Evolutionary conservation across 30 jellyfish, hydroid and myxozoan genomes (phyloP), one percentile per base, ranked within the genome.

Genomic region (Pseudorhiza aurosa): DNA sequence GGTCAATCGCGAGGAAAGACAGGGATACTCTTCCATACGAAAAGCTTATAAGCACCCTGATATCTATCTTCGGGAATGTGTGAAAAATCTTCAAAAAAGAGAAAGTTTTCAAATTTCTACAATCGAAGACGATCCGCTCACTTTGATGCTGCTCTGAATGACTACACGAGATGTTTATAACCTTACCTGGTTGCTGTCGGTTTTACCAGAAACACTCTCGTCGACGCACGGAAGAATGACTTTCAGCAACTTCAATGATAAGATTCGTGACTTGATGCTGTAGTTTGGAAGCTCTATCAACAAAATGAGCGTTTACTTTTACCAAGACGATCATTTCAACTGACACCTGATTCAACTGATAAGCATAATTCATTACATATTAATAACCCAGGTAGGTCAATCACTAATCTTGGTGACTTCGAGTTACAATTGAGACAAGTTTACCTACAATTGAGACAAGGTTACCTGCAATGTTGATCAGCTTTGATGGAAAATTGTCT

Each of bases 161-260:
- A n/a, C n/a, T n/a, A n/a, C n/a, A n/a, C n/a, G n/a, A n/a, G n/a
- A n/a, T n/a, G n/a, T n/a, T n/a, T n/a, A n/a, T 39, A 39, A 39
- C 7, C 50, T 42, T 53, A 77, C 89, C 82, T 77, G 65, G 18
- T 58, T 68, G 31, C 58, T 39, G 2, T 36, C 27, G 12, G 8
- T 31, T 17, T 24, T 36, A 28, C 17, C 29, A 1, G 65, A 12
- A 21, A 14, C 22, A 12, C 43, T 75, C 29, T 59, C 26, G 14
- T 63, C 18, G 1, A 64, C 58, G 31, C 62, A 28, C 14, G 89
- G 89, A 26, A 77, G 45, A 62, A 77, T 62, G 31, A 62, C 39
- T 58, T 77, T 64, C 8, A 77, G 60, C 24, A 77, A 10, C 51
- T 77, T 77, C 75, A 77, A 47, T 3, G 89, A 81, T 12, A 77